Conservation (phyloP, 2,113 vertebrate species). For the Tupaia tana region DNA sequence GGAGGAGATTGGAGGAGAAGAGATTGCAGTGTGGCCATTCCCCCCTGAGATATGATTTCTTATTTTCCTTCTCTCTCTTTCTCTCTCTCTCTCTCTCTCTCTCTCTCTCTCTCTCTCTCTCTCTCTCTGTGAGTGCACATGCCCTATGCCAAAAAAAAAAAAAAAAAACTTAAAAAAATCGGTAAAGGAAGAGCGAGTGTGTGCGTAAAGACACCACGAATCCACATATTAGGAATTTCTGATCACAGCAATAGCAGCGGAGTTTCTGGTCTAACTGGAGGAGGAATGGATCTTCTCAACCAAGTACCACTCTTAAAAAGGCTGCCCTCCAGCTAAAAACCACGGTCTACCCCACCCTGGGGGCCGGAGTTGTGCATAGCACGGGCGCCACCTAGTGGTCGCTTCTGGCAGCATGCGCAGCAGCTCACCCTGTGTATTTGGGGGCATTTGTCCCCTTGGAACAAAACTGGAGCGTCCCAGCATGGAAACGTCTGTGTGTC, state of each 20-base stretch:
- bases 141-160: too few relatives aligned
- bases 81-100: too few relatives aligned
- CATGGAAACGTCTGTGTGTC: background rate
- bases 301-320: constrained; percentile 19
- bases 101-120: too few relatives aligned
- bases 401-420: background rate
- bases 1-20: too few relatives aligned
- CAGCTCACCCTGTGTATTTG: background rate
- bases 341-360: background rate
- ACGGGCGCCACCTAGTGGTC: constrained; percentile 75
- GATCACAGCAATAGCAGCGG: constrained; percentile 4
- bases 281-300: constrained; percentile 51
- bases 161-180: too few relatives aligned
- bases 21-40: too few relatives aligned
- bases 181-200: background rate
- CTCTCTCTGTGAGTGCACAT: too few relatives aligned
- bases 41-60: too few relatives aligned
- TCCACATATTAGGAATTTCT: background rate
- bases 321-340: background rate
- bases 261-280: constrained; percentile 55
- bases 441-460: background rate
- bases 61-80: too few relatives aligned
- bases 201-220: background rate
- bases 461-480: background rate
- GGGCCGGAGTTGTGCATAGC: constrained; percentile 66